Conservation (phyloP, 2,888 invertebrate species). For the Amphiduros pacificus region DNA sequence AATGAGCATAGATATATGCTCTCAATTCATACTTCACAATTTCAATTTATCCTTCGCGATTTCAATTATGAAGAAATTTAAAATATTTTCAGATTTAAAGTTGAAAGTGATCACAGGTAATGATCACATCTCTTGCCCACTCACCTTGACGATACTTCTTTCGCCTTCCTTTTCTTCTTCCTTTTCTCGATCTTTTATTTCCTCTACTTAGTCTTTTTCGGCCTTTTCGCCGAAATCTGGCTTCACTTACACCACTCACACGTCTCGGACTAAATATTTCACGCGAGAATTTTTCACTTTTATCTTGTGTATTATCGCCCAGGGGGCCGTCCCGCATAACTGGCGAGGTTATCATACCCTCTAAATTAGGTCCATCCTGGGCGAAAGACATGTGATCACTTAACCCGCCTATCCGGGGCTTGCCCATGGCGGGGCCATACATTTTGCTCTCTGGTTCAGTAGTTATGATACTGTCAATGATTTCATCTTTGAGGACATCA, state of each 20-base stretch:
- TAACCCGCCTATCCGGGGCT: conserved; percentile 18
- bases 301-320: not conserved
- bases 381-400: conserved; percentile 14
- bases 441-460: not conserved
- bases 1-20: too few relatives aligned
- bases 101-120: too few relatives aligned
- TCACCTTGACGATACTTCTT: too few relatives aligned
- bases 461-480: conserved; percentile 13
- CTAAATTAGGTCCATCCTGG: not conserved
- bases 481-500: conserved; percentile 4
- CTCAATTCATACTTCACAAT: too few relatives aligned
- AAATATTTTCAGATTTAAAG: too few relatives aligned
- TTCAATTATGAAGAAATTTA: too few relatives aligned
- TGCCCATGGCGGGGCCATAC: not conserved
- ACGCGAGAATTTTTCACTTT: too few relatives aligned
- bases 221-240: not conserved
- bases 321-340: not conserved
- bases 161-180: conserved; percentile 5
- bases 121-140: too few relatives aligned
- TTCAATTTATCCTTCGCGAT: too few relatives aligned
- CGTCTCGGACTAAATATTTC: too few relatives aligned
- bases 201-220: conserved; percentile 3
- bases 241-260: not conserved
- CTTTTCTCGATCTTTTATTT: not conserved
- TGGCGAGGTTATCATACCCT: conserved; percentile 7